These are phyloP conservation scores for Lepidurus apus DNA, from an alignment of 1,140 invertebrate species.

Conservation along the genomic window DNA sequence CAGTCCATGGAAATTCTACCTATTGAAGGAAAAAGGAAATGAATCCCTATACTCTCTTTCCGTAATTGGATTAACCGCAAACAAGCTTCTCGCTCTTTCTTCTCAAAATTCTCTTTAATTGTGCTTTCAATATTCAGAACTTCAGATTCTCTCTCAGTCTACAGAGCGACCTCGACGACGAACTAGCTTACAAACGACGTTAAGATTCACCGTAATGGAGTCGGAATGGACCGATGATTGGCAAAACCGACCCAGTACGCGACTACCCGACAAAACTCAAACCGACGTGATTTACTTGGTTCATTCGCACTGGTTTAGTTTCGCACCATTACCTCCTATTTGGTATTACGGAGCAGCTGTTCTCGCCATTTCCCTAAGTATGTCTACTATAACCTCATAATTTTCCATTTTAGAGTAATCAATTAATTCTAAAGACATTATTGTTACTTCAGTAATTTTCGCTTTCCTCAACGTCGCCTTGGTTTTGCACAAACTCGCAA, in stretches of 20 bases:
- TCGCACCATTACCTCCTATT: neutral
- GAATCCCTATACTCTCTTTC: slow-evolving; percentile 11
- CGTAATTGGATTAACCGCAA: slow-evolving; percentile 15
- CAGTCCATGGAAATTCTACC: neutral
- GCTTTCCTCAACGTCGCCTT: neutral
- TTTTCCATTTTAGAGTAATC: neutral
- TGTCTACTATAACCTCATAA: neutral
- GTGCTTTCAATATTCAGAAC: too few species aligned
- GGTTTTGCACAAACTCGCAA: neutral
- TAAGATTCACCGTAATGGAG: too few species aligned
- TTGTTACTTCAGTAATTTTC: neutral
- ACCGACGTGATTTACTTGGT: neutral
- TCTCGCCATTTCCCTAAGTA: neutral
- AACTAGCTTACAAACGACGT: too few species aligned
- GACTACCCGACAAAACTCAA: neutral
- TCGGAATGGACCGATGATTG: neutral
- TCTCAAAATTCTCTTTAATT: neutral
- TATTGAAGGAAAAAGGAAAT: neutral
- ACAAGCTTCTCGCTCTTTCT: neutral
- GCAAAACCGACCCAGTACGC: neutral
- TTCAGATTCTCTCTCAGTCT: too few species aligned
- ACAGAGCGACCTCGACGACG: too few species aligned
- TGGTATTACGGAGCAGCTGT: neutral
- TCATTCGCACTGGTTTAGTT: neutral
- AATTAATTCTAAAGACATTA: too few species aligned